Percentiles rank a stretch among this genome's conserved stretches.
Evolutionary conservation across 2,888 invertebrate species (phyloP).

Genomic region (Aphelenchoides bicaudatus): DNA sequence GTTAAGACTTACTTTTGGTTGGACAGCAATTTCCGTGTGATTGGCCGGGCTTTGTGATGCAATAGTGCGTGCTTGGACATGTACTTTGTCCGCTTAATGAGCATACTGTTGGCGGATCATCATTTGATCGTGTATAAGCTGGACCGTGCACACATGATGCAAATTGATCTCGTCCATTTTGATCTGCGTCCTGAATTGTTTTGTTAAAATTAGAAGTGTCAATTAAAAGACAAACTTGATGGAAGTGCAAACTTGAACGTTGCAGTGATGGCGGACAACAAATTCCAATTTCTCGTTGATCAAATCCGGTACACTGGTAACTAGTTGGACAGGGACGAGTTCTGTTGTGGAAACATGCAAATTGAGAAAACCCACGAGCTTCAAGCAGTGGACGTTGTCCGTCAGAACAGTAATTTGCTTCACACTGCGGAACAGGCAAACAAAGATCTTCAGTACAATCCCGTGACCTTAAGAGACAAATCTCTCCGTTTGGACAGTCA

Average conservation of each 20-base stretch:
- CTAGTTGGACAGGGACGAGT: conserved; percentile 40
- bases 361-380: conserved; percentile 36
- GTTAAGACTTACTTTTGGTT: conserved; percentile 43
- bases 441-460: conserved; percentile 35
- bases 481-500: conserved; percentile 29
- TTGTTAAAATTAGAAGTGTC: too few relatives aligned
- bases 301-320: conserved; percentile 43
- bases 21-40: conserved; percentile 47
- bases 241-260: background rate
- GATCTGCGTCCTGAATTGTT: too few relatives aligned
- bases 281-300: conserved; percentile 38
- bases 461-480: conserved; percentile 38
- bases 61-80: conserved; percentile 51
- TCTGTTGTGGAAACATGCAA: conserved; percentile 34
- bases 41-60: conserved; percentile 39
- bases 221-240: background rate
- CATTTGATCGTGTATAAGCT: conserved; percentile 38
- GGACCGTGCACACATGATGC: conserved; percentile 44
- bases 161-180: background rate
- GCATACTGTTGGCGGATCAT: conserved; percentile 40
- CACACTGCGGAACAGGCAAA: conserved; percentile 45
- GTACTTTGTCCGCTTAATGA: conserved; percentile 27
- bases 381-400: conserved; percentile 35
- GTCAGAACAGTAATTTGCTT: conserved; percentile 27
- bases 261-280: conserved; percentile 41